Base-by-base conservation (phyloP, 2,888 invertebrate species). In the Chloroclystis v-ata region DNA sequence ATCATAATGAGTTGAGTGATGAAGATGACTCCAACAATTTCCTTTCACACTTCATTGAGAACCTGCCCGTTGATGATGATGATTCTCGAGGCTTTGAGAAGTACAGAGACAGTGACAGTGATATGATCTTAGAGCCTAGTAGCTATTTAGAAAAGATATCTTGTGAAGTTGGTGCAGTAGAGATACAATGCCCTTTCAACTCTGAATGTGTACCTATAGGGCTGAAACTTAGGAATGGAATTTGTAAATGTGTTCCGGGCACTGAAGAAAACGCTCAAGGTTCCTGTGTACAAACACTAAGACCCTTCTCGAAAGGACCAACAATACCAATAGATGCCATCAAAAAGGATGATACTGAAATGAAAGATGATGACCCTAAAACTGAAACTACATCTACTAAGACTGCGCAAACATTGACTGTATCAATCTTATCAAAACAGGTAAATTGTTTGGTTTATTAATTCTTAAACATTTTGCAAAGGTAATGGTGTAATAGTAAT, bases 391-490 rank as follows among this genome's bases (percentile, higher is more conserved):
- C 82, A 54, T 77, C 71, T 42, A 86, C 78, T 29, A 89, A 80
- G 64, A 88, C 90, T 25, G 78, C 91, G 49, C 93, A 93, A 67
- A 91, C 91, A 49, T 82, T 96, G 49, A 90, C 91, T 12, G 94
- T 96, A 0, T 92, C 92, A 8, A 93, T 93, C 11, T 89, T 92
- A 46, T 94, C 94, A 0, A 94, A 95, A 78, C 90, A 92, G 74
- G 93, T 97, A 72, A 11, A 35, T 1, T 13, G 1, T 13, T 13
- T 1, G 14, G n/a, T 16, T 30, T 14, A 12, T n/a, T n/a, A n/a
- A n/a, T n/a, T n/a, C n/a, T n/a, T n/a, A n/a, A n/a, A n/a, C n/a
- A n/a, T n/a, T n/a, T n/a, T n/a, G n/a, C n/a, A n/a, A n/a, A n/a
- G n/a, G n/a, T n/a, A n/a, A n/a, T n/a, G n/a, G n/a, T n/a, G n/a